Evolutionary conservation across 2,888 invertebrate species (phyloP), one percentile per base, ranked within the genome.

Genomic region (Melanargia galathea): DNA sequence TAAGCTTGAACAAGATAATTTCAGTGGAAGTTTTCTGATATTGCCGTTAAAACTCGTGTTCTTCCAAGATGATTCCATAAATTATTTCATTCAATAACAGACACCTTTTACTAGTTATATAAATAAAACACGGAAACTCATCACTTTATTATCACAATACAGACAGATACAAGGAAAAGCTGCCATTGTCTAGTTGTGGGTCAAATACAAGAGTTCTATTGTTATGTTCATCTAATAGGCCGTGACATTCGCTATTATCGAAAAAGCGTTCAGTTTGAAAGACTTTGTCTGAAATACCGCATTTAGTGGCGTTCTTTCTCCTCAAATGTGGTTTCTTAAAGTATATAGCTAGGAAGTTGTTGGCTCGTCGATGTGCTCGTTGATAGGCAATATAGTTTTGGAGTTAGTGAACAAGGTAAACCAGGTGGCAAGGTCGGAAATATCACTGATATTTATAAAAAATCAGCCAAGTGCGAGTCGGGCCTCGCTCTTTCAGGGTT

Each of bases 131-230:
- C 5, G n/a, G 35, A 38, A 8, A 18, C 13, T 18, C 18, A 45
- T 45, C 20, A 10, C 4, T 20, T 3, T 18, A 20, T 45, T 18
- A 16, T 20, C 45, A 20, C 11, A 10, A 30, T 16, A 30, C n/a
- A 51, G 16, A 30, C 49, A 16, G 49, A 51, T 30, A 30, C 30
- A 30, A 30, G 30, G 49, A 51, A 30, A 51, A 51, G 49, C 30
- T 26, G 26, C 26, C 49, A 51, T 51, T 51, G 49, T 51, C 18
- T n/a, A 4, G 49, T 51, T 30, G 49, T 51, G 49, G 30, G 49
- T 51, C 49, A 51, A 30, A 30, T 30, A 51, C 49, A 51, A 51
- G 49, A 51, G 49, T 51, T 51, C 49, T n/a, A 51, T 51, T 51
- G 49, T 51, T 51, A 16, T 30, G 30, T 30, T 26, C 49, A 51